Evolutionary conservation across 2,888 invertebrate genomes (phyloP).

Genomic region (Orchesella flavescens): DNA sequence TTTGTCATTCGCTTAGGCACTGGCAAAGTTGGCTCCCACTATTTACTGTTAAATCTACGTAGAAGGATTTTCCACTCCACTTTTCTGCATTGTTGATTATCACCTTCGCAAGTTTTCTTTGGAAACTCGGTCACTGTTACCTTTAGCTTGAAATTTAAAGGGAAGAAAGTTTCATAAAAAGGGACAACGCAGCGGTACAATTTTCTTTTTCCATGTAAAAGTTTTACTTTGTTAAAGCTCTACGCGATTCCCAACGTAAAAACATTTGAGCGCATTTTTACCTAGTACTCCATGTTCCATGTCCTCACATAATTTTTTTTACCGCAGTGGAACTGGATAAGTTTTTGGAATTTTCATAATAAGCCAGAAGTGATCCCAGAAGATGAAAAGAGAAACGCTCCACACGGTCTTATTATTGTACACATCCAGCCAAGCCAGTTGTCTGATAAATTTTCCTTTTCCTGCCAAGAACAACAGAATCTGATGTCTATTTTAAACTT

Average conservation of each 20-base stretch:
- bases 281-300: background rate
- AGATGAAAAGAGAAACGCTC: background rate
- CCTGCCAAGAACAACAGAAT: background rate
- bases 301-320: too few species aligned
- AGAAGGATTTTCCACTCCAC: background rate
- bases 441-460: background rate
- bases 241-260: background rate
- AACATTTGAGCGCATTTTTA: background rate
- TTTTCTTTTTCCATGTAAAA: constrained; percentile 15
- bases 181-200: background rate
- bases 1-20: too few species aligned
- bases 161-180: background rate
- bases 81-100: background rate
- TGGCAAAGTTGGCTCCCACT: too few species aligned
- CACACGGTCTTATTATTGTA: background rate
- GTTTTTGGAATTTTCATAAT: too few species aligned
- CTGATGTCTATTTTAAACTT: background rate
- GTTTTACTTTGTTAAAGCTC: constrained; percentile 14
- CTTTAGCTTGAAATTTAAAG: background rate
- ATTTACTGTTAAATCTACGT: background rate
- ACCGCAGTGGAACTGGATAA: too few species aligned
- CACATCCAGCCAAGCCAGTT: background rate
- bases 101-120: constrained; percentile 7
- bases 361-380: too few species aligned
- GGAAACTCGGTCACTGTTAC: constrained; percentile 39